Conservation (phyloP, 2,888 invertebrate species). For the Balanococcus diminutus region DNA sequence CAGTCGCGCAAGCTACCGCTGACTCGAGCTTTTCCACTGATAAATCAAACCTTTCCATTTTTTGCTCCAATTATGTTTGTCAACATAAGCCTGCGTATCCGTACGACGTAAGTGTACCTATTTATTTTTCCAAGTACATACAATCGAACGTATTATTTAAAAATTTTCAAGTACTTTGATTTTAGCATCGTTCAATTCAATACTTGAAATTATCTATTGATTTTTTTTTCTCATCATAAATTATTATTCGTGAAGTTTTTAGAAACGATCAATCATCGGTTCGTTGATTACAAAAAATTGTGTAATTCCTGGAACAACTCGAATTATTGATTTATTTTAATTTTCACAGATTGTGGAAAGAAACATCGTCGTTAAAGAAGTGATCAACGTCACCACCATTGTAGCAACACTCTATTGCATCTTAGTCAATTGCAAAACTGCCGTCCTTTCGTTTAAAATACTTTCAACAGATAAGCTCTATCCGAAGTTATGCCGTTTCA, state of each 20-base stretch:
- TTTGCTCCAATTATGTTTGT: constrained; percentile 27
- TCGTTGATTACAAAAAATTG: not conserved
- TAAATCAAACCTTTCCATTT: not conserved
- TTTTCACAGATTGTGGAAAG: constrained; percentile 9
- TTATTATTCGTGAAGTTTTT: not conserved
- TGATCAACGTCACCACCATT: not conserved
- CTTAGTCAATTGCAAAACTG: constrained; percentile 43
- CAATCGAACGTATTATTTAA: not conserved
- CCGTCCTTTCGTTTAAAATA: constrained; percentile 45
- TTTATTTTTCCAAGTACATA: not conserved
- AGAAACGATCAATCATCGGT: not conserved
- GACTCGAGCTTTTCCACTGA: not conserved
- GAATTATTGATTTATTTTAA: no score
- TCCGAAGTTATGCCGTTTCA: constrained; percentile 44
- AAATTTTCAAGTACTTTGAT: not conserved
- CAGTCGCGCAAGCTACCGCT: constrained; percentile 44
- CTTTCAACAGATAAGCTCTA: constrained; percentile 44
- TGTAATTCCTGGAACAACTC: not conserved
- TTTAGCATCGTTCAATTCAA: not conserved
- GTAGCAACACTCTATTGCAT: constrained; percentile 44
- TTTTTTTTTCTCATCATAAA: not conserved
- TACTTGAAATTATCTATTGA: constrained; percentile 22
- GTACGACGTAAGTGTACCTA: not conserved
- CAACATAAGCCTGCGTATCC: not conserved
- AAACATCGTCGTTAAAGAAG: not conserved